A percentile compares a stretch with the other conserved stretches of the same genome.
These are phyloP conservation scores for Laodelphax striatellus DNA, from an alignment of 1,140 invertebrate genomes.

Conservation along the genomic window DNA sequence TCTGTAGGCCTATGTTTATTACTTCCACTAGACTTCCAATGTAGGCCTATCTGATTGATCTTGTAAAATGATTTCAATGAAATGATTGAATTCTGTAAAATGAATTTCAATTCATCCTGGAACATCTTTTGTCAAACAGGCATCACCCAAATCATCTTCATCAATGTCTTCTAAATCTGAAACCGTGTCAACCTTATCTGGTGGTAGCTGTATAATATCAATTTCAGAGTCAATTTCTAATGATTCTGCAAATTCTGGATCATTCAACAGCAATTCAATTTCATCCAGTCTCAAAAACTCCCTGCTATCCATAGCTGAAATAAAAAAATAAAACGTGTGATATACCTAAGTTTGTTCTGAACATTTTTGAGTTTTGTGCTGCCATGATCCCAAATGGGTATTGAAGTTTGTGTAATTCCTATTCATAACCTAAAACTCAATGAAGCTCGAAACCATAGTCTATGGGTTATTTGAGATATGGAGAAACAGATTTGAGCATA, in stretches of 20 bases:
- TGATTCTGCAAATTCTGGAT: constrained; percentile 4
- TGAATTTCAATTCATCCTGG: constrained; percentile 7
- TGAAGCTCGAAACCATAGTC: not conserved
- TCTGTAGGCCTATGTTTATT: not conserved
- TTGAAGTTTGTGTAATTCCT: not conserved
- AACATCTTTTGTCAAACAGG: constrained; percentile 2
- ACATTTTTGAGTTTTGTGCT: not conserved
- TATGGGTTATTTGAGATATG: not conserved
- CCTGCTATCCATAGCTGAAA: not conserved
- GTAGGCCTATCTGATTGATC: constrained; percentile 1
- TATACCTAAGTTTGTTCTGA: not conserved
- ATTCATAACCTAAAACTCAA: not conserved
- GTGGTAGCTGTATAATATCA: constrained; percentile 5
- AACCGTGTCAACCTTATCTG: constrained; percentile 4
- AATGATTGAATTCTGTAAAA: not conserved
- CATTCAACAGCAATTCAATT: constrained; percentile 6
- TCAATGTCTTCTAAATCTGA: constrained; percentile 10
- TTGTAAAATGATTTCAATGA: too few relatives aligned
- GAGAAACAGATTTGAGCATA: not conserved
- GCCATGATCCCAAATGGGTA: constrained; percentile 11
- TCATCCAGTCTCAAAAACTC: constrained; percentile 5
- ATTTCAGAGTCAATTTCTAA: not conserved
- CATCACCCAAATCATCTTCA: constrained; percentile 5
- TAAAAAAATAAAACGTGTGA: not conserved
- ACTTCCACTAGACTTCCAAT: not conserved